These are phyloP conservation scores for Protobothrops flavoviridis DNA, from an alignment of 2,113 vertebrate genomes.

Conservation along the genomic window DNA sequence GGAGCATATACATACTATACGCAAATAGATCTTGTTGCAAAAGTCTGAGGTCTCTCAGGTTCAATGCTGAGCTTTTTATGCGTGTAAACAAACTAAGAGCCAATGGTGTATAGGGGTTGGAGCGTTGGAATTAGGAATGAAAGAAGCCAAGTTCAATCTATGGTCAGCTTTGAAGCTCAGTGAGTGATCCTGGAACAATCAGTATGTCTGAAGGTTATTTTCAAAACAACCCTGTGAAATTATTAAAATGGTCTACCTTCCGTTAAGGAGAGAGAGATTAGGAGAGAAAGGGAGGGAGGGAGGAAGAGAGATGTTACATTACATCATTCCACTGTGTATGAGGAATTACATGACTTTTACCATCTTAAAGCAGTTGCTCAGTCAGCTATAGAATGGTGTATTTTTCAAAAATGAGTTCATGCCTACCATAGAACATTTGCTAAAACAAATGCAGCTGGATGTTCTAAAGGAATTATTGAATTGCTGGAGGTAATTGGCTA, in stretches of 20 bases:
- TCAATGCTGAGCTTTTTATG: neutral
- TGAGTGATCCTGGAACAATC: neutral
- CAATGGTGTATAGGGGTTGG: neutral
- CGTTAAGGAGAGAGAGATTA: accelerated
- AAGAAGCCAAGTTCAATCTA: neutral
- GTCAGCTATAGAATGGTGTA: neutral
- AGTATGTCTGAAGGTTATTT: neutral
- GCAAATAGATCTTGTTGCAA: neutral
- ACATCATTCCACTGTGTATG: neutral
- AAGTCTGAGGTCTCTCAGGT: neutral
- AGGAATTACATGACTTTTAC: neutral
- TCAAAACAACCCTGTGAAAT: neutral
- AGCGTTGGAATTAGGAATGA: neutral
- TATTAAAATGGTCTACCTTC: neutral
- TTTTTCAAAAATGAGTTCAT: neutral
- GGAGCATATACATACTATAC: neutral
- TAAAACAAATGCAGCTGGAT: neutral
- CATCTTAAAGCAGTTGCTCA: neutral
- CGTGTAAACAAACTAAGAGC: neutral
- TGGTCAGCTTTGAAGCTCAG: neutral
- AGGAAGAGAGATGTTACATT: neutral
- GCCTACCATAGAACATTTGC: neutral
- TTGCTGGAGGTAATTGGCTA: neutral
- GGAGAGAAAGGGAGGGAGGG: neutral
- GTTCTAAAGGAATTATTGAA: neutral